Conservation (phyloP, 2,797 vertebrate genomes). For the Bradypus variegatus region DNA sequence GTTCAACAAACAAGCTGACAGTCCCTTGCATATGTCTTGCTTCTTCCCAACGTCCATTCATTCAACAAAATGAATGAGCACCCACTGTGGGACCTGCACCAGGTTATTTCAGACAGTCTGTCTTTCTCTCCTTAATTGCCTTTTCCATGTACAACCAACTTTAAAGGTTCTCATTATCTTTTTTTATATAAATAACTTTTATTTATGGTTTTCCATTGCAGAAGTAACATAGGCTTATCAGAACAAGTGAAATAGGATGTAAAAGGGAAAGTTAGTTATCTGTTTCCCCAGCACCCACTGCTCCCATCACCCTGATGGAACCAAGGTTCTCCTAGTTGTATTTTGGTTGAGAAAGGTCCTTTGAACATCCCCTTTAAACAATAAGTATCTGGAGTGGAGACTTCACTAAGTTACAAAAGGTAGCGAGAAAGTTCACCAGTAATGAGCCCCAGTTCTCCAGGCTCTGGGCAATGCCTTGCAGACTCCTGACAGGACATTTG, state of each 20-base stretch:
- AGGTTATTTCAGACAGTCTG: neutral
- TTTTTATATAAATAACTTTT: neutral
- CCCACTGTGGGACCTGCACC: neutral
- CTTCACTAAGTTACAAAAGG: neutral
- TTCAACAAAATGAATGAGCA: neutral
- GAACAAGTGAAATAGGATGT: slow-evolving; percentile 9
- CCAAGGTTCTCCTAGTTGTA: neutral
- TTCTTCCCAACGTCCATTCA: neutral
- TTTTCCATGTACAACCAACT: neutral
- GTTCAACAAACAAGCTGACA: neutral
- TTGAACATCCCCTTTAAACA: neutral
- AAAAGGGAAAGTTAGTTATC: slow-evolving; percentile 24
- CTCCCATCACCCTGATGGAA: neutral
- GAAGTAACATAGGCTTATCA: slow-evolving; percentile 19
- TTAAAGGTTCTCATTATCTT: neutral
- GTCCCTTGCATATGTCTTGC: neutral
- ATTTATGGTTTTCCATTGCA: neutral
- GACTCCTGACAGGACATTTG: neutral
- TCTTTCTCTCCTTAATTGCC: neutral
- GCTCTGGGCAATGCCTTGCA: neutral
- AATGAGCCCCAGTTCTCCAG: neutral
- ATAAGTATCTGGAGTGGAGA: neutral
- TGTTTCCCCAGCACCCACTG: neutral
- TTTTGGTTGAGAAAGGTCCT: neutral
- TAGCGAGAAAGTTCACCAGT: neutral